A percentile compares a stretch with the other conserved stretches of the same genome.
Conservation (phyloP, 2,888 invertebrate species). For the Phytoseiulus persimilis region DNA sequence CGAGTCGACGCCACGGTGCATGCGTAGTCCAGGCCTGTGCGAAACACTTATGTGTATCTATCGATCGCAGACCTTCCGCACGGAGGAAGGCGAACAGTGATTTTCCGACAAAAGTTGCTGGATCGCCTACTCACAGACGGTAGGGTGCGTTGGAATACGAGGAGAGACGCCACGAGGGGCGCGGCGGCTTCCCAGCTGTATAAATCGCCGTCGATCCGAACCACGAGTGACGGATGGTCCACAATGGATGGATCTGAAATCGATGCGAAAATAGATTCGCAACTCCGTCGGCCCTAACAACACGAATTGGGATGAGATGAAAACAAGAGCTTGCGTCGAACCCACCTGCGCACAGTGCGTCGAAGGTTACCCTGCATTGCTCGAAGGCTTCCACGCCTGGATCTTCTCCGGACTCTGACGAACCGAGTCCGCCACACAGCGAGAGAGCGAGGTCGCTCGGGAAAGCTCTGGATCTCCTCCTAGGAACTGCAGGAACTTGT, state of each 20-base stretch:
- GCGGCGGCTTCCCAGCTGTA: conserved; percentile 85
- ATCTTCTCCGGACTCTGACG: conserved; percentile 51
- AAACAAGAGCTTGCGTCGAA: neutral
- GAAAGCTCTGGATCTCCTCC: neutral
- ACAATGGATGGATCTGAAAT: conserved; percentile 63
- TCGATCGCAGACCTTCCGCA: too few species aligned
- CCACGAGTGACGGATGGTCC: conserved; percentile 68
- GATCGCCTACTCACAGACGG: conserved; percentile 52
- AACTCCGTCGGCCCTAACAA: neutral
- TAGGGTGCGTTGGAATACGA: conserved; percentile 74
- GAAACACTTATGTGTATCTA: too few species aligned
- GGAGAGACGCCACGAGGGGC: conserved; percentile 75
- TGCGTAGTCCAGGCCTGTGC: too few species aligned
- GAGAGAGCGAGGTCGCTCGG: conserved; percentile 63
- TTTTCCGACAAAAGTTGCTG: neutral
- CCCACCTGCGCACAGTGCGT: conserved; percentile 46
- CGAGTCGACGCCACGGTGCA: too few species aligned
- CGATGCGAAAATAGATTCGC: conserved; percentile 50
- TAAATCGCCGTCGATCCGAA: conserved; percentile 73
- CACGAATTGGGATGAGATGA: neutral
- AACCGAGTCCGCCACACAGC: conserved; percentile 61
- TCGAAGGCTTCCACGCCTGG: conserved; percentile 58
- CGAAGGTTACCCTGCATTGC: conserved; percentile 58
- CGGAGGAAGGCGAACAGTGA: neutral
- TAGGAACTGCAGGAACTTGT: neutral